Conservation (phyloP, 2,797 vertebrate species). For the Leptatherina wallacei region DNA sequence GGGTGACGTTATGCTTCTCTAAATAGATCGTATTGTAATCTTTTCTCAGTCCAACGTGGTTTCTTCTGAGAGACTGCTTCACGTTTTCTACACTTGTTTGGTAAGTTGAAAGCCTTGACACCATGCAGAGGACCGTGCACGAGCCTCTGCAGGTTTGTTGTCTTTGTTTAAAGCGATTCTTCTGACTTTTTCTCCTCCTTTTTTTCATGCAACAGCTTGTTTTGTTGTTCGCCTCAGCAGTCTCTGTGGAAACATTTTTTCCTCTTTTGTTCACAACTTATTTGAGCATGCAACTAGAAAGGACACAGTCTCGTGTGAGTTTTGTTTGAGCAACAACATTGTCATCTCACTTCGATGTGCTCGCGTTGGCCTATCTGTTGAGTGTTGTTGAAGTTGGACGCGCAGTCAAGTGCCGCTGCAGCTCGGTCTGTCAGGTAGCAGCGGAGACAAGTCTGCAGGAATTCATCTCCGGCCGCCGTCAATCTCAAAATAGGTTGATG, state of each 20-base stretch:
- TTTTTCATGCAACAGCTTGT: conserved; percentile 73
- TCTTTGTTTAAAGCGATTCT: conserved; percentile 58
- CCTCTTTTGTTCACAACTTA: background rate
- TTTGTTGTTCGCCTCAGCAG: conserved; percentile 43
- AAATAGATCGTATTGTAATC: conserved; percentile 99
- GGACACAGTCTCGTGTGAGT: background rate
- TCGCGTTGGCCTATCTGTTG: conserved; percentile 47
- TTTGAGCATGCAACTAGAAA: background rate
- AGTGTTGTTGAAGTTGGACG: conserved; percentile 75
- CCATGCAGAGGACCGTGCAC: conserved; percentile 68
- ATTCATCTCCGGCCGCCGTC: conserved; percentile 23
- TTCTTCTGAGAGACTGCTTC: conserved; percentile 93
- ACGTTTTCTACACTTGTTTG: conserved; percentile 93
- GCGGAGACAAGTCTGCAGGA: conserved; percentile 55
- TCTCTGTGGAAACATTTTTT: background rate
- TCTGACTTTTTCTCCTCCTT: conserved; percentile 61
- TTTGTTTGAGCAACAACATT: conserved; percentile 28
- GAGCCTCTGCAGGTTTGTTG: conserved; percentile 71
- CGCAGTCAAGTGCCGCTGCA: conserved; percentile 72
- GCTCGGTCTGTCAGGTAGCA: conserved; percentile 59
- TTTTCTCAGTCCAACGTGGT: conserved; percentile 99
- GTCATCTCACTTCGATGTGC: conserved; percentile 46
- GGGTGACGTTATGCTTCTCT: conserved; percentile 99
- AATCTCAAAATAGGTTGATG: background rate
- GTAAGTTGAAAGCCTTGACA: conserved; percentile 88